A percentile compares a stretch with the other conserved stretches of the same genome.
Evolutionary conservation across 2,888 invertebrate genomes (phyloP).

Genomic region (Trissolcus japonicus): DNA sequence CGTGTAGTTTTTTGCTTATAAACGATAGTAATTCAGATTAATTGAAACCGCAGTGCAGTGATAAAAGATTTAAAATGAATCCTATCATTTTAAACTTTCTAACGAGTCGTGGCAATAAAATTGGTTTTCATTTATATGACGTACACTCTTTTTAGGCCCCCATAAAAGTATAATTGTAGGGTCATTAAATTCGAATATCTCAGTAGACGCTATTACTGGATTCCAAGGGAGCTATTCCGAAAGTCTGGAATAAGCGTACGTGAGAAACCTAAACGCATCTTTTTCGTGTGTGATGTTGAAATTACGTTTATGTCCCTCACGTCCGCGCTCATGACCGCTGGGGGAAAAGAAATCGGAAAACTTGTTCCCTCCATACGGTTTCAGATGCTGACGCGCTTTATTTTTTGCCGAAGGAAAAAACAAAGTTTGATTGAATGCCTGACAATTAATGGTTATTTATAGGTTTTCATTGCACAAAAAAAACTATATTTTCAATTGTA

Average conservation of each 20-base stretch:
- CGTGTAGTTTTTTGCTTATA: background rate
- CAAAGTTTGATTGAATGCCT: background rate
- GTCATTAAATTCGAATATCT: slow-evolving; percentile 23
- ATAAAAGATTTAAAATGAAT: no score
- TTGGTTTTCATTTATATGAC: slow-evolving; percentile 7
- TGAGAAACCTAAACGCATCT: slow-evolving; percentile 21
- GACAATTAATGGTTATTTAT: background rate
- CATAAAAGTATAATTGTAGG: slow-evolving; percentile 11
- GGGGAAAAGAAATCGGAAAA: slow-evolving; percentile 15
- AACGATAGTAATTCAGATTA: no score
- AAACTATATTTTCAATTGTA: no score
- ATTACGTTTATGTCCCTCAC: slow-evolving; percentile 21
- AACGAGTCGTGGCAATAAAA: slow-evolving; percentile 1
- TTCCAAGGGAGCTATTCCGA: slow-evolving; percentile 12
- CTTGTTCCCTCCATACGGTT: background rate
- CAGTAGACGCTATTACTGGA: background rate
- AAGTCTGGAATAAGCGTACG: slow-evolving; percentile 10
- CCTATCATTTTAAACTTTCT: background rate
- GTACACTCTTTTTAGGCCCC: background rate
- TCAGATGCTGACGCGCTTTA: background rate
- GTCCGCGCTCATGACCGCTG: slow-evolving; percentile 13
- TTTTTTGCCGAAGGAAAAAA: background rate
- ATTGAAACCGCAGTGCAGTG: no score
- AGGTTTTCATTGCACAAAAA: no score
- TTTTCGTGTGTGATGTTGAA: slow-evolving; percentile 5